Evolutionary conservation across 2,888 invertebrate genomes (phyloP).

Genomic region (Zhuqinia jingwanae): DNA sequence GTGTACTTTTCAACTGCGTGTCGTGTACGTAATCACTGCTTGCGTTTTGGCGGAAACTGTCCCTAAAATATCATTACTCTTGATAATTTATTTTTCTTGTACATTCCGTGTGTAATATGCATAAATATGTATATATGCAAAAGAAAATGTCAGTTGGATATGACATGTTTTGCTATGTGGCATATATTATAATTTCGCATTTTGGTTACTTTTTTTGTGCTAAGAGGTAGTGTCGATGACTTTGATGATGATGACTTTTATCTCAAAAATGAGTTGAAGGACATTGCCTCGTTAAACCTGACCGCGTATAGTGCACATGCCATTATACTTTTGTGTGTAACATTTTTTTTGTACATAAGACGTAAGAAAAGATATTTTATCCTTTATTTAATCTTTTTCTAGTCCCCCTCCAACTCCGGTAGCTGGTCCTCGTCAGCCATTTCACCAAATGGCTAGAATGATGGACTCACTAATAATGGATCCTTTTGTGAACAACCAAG

Average conservation of each 20-base stretch:
- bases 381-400: conserved; percentile 20
- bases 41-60: too few species aligned
- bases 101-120: not conserved
- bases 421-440: conserved; percentile 75
- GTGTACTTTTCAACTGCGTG: too few species aligned
- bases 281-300: conserved; percentile 54
- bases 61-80: too few species aligned
- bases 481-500: conserved; percentile 84
- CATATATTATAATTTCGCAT: too few species aligned
- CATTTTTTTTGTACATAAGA: not conserved
- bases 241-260: too few species aligned
- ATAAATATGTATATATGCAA: not conserved
- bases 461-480: conserved; percentile 88
- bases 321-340: too few species aligned
- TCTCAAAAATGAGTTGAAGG: conserved; percentile 62
- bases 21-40: too few species aligned
- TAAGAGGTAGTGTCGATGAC: conserved; percentile 55
- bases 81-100: too few species aligned
- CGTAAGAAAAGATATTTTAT: not conserved
- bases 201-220: too few species aligned
- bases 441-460: conserved; percentile 87
- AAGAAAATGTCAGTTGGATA: too few species aligned
- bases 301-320: not conserved
- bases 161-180: too few species aligned
- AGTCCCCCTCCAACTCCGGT: conserved; percentile 74